Evolutionary conservation across 1,140 invertebrate species (phyloP).

Genomic region (Sycophaga agraensis): DNA sequence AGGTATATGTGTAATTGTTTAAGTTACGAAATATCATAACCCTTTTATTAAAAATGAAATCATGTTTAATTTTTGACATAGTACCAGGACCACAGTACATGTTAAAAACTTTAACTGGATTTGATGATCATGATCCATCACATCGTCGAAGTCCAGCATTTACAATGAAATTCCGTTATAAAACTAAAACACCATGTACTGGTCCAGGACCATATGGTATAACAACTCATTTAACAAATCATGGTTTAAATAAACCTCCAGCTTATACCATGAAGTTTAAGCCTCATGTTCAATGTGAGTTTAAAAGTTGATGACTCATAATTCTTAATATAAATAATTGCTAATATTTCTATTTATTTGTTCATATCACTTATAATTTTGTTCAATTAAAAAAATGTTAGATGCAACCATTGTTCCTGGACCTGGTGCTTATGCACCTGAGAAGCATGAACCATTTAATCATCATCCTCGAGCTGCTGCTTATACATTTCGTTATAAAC

Average conservation of each 20-base stretch:
- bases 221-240: constrained; percentile 42
- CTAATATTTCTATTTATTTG: too few species aligned
- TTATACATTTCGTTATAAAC: constrained; percentile 20
- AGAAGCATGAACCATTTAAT: constrained; percentile 44
- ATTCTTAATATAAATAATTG: background rate
- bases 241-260: constrained; percentile 40
- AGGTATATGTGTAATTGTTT: constrained; percentile 27
- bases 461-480: constrained; percentile 42
- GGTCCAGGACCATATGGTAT: constrained; percentile 49
- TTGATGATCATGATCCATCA: constrained; percentile 49
- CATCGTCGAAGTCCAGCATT: constrained; percentile 49
- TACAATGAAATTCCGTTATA: constrained; percentile 36
- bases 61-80: constrained; percentile 29
- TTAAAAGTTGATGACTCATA: background rate
- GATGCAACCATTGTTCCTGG: constrained; percentile 36
- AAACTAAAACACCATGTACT: background rate
- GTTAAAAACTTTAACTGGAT: constrained; percentile 48
- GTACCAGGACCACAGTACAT: constrained; percentile 54
- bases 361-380: background rate
- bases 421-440: constrained; percentile 49
- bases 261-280: constrained; percentile 42
- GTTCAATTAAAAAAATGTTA: constrained; percentile 8
- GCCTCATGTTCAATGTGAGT: constrained; percentile 33
- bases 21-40: constrained; percentile 7
- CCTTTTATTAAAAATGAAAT: background rate